Evolutionary conservation across 2,797 vertebrate species (phyloP).

Genomic region (Clarias pachynema): DNA sequence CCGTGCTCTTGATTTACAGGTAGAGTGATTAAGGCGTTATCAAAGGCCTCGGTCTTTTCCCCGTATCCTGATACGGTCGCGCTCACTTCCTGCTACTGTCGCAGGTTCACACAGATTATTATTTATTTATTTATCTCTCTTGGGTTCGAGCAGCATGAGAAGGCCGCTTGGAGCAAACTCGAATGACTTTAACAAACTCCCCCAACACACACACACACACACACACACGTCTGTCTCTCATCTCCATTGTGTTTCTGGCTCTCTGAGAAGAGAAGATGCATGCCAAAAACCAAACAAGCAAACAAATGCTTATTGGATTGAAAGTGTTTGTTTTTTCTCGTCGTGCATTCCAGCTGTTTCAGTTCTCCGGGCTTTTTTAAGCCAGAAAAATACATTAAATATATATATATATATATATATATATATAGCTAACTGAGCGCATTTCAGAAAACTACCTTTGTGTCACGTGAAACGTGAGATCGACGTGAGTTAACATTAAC

Average conservation of each 20-base stretch:
- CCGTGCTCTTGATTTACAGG: background rate
- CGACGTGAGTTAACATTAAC: too few relatives aligned
- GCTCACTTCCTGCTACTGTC: conserved; percentile 6
- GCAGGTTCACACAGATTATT: background rate
- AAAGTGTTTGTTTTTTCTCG: conserved; percentile 32
- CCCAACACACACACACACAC: background rate
- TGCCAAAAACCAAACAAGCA: conserved; percentile 63
- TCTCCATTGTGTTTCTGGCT: background rate
- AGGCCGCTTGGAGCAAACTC: conserved; percentile 1
- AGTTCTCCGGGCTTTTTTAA: background rate
- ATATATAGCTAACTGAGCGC: too few relatives aligned
- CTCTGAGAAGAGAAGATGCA: conserved; percentile 37
- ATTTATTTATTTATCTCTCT: background rate
- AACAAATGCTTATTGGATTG: conserved; percentile 58
- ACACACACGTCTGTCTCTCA: background rate
- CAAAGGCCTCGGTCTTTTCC: background rate
- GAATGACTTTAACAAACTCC: too few relatives aligned
- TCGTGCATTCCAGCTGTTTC: background rate
- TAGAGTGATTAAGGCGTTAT: background rate
- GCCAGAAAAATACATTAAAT: too few relatives aligned
- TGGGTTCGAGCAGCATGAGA: conserved; percentile 6
- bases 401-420: too few relatives aligned
- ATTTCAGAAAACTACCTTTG: too few relatives aligned
- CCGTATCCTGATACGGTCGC: background rate
- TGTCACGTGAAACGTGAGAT: too few relatives aligned